These are phyloP conservation scores for Uloborus plumipes DNA, from an alignment of 2,888 invertebrate species.

Conservation along the genomic window DNA sequence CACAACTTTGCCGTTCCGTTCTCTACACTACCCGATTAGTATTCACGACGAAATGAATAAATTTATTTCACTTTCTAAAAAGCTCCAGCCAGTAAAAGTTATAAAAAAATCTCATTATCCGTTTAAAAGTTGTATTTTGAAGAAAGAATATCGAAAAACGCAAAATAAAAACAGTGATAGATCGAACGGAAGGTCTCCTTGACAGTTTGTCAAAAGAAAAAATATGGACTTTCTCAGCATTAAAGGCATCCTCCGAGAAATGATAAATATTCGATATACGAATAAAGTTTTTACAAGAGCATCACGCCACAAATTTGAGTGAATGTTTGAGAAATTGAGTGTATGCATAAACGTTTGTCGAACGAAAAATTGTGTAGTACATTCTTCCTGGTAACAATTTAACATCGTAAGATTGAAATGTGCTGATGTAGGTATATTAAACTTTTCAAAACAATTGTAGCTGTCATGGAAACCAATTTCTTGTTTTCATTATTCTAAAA, in stretches of 20 bases:
- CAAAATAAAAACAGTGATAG: conserved; percentile 58
- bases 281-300: conserved; percentile 50
- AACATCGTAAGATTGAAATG: no score
- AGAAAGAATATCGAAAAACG: conserved; percentile 47
- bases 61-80: conserved; percentile 41
- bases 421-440: no score
- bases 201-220: conserved; percentile 52
- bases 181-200: conserved; percentile 50
- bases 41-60: conserved; percentile 41
- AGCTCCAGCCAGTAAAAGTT: background rate
- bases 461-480: no score
- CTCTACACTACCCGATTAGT: conserved; percentile 30
- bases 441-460: no score
- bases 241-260: conserved; percentile 38
- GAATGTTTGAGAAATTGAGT: conserved; percentile 32
- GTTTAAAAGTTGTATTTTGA: conserved; percentile 43
- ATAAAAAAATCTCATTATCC: conserved; percentile 52
- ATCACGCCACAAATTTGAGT: conserved; percentile 50
- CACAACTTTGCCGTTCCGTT: background rate
- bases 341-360: background rate
- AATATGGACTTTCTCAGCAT: conserved; percentile 38
- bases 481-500: no score
- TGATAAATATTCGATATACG: conserved; percentile 56
- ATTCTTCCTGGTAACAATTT: no score
- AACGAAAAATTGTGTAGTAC: no score